These are phyloP conservation scores for Trissoscelio sp. DNA, from an alignment of 2,888 invertebrate genomes.

Conservation along the genomic window DNA sequence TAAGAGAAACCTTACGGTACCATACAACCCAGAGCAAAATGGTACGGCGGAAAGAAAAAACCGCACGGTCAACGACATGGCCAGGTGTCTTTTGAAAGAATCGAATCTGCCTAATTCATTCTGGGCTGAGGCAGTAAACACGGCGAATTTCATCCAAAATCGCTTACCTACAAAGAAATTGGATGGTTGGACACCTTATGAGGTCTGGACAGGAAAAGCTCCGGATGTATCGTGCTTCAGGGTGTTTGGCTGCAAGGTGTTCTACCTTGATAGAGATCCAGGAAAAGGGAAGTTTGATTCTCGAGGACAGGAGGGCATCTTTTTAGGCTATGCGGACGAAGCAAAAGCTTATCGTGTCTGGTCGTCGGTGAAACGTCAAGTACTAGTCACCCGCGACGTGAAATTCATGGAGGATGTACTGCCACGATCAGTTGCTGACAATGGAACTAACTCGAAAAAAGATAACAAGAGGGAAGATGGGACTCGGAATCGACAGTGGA, in stretches of 20 bases:
- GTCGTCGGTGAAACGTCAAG: conserved; percentile 20
- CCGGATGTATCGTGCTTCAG: conserved; percentile 22
- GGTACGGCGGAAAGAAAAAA: conserved; percentile 40
- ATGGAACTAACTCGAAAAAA: background rate
- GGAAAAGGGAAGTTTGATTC: conserved; percentile 44
- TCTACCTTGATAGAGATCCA: conserved; percentile 30
- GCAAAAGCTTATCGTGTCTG: conserved; percentile 48
- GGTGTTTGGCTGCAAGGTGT: conserved; percentile 34
- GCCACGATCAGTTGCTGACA: background rate
- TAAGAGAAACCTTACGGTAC: conserved; percentile 69
- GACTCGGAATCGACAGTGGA: too few relatives aligned
- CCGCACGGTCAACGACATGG: conserved; percentile 38
- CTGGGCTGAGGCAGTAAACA: conserved; percentile 52
- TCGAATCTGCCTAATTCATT: conserved; percentile 33
- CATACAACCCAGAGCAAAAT: conserved; percentile 58
- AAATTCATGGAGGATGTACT: conserved; percentile 21
- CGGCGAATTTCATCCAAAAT: conserved; percentile 44
- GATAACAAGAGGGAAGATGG: too few relatives aligned
- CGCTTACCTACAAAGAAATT: conserved; percentile 35
- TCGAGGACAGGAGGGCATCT: conserved; percentile 32
- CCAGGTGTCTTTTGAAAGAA: conserved; percentile 36
- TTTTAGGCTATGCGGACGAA: conserved; percentile 35
- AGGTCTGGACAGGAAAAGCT: conserved; percentile 26
- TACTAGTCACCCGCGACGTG: conserved; percentile 41
- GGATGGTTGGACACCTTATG: conserved; percentile 31